Evolutionary conservation across 2,797 vertebrate genomes (phyloP).

Genomic region (Manis javanica): DNA sequence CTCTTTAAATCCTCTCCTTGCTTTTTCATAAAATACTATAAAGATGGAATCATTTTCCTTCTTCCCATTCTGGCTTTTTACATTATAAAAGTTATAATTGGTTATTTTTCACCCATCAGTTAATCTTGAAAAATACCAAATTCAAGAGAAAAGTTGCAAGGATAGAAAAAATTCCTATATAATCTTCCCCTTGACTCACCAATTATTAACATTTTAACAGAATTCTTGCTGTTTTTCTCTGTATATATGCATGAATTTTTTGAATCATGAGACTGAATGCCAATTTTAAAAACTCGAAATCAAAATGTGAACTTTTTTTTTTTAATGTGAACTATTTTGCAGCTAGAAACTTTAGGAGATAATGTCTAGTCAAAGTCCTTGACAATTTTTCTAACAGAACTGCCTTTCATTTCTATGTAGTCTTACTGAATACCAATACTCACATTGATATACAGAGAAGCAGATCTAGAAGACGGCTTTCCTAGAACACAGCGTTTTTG

Average conservation of each 20-base stretch:
- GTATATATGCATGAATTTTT: neutral
- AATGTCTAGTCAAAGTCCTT: no score
- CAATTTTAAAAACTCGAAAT: neutral
- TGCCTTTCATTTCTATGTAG: neutral
- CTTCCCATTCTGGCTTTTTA: neutral
- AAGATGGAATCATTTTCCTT: neutral
- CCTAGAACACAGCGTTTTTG: neutral
- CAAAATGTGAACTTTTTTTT: neutral
- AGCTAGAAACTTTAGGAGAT: neutral
- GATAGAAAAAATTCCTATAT: neutral
- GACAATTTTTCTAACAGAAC: neutral
- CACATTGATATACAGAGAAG: no score
- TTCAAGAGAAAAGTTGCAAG: neutral
- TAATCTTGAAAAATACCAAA: slow-evolving; percentile 19
- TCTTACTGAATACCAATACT: neutral
- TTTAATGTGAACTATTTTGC: neutral
- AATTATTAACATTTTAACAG: neutral
- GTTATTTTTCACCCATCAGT: neutral
- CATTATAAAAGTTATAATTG: neutral
- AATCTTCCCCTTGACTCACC: neutral
- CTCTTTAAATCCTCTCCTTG: neutral
- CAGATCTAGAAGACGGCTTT: neutral
- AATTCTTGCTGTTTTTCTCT: neutral
- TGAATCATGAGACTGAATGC: neutral
- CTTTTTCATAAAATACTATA: neutral